Conservation (phyloP, 1,140 invertebrate species). For the Solen grandis region DNA sequence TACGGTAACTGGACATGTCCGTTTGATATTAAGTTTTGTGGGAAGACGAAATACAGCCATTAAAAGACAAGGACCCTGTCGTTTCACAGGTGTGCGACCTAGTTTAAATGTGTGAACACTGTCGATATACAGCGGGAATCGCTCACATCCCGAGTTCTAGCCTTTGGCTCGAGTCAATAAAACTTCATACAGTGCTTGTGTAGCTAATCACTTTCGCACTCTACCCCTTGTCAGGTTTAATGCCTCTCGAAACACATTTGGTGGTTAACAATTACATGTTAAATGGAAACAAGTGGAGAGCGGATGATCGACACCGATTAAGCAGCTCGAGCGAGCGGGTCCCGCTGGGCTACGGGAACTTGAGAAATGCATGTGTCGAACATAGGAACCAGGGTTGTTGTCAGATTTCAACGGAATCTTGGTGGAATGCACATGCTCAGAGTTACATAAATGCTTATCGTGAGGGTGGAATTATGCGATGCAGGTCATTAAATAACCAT, state of each 20-base stretch:
- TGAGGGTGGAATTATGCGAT: too few relatives aligned
- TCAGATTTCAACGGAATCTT: too few relatives aligned
- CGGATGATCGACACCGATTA: too few relatives aligned
- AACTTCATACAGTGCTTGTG: background rate
- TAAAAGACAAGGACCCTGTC: slow-evolving; percentile 24
- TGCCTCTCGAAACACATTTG: background rate
- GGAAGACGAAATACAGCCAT: slow-evolving; percentile 34
- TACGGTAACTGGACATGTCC: too few relatives aligned
- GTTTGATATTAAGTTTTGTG: slow-evolving; percentile 39
- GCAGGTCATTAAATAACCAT: too few relatives aligned
- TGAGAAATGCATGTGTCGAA: too few relatives aligned
- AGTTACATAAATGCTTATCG: too few relatives aligned
- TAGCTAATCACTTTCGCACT: slow-evolving; percentile 18
- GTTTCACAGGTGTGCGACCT: slow-evolving; percentile 37
- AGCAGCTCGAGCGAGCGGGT: too few relatives aligned
- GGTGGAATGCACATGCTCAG: too few relatives aligned
- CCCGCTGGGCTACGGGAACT: too few relatives aligned
- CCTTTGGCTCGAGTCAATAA: slow-evolving; percentile 8
- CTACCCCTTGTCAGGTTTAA: background rate
- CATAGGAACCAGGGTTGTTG: too few relatives aligned
- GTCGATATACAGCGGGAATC: slow-evolving; percentile 22
- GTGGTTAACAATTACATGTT: slow-evolving; percentile 44
- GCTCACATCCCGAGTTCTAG: slow-evolving; percentile 5
- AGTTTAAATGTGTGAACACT: slow-evolving; percentile 24
- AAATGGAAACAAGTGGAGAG: slow-evolving; percentile 11